These are phyloP conservation scores for Crematogaster levior DNA, from an alignment of 2,888 invertebrate species.

Conservation along the genomic window DNA sequence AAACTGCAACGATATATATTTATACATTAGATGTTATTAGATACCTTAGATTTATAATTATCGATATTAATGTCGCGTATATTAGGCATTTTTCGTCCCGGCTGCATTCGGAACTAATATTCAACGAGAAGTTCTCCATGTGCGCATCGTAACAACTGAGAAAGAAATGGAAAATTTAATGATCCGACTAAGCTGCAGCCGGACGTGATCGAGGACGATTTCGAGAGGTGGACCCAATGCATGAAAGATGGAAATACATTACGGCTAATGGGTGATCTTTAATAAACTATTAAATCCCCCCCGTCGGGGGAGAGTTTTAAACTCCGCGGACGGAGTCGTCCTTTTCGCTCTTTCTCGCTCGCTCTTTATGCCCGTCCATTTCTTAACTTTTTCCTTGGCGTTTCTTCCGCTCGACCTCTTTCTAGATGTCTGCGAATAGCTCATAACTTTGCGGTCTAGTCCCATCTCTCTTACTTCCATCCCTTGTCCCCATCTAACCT, in stretches of 20 bases:
- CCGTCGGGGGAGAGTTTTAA: conserved; percentile 60
- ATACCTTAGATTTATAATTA: too few species aligned
- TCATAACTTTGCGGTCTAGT: conserved; percentile 70
- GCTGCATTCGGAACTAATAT: conserved; percentile 44
- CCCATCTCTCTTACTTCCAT: conserved; percentile 50
- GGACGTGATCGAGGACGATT: conserved; percentile 46
- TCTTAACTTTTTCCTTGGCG: conserved; percentile 43
- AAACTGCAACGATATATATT: too few species aligned
- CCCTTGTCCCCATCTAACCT: neutral
- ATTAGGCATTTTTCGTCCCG: conserved; percentile 30
- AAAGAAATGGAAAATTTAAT: conserved; percentile 48
- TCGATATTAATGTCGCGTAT: conserved; percentile 37
- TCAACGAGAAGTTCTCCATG: conserved; percentile 24
- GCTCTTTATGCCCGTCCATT: conserved; percentile 25
- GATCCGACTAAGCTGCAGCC: neutral
- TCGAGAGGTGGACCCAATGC: neutral
- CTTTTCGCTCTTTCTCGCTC: conserved; percentile 43
- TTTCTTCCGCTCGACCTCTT: conserved; percentile 43
- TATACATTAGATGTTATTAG: too few species aligned
- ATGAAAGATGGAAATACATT: conserved; percentile 47
- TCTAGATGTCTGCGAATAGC: conserved; percentile 65
- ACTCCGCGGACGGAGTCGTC: conserved; percentile 42
- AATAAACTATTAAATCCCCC: conserved; percentile 74
- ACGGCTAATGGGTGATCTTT: conserved; percentile 72
- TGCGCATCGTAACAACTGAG: neutral